Conservation (phyloP, 30 jellyfish, hydroid and myxozoan species). For the Hydra vulgaris region DNA sequence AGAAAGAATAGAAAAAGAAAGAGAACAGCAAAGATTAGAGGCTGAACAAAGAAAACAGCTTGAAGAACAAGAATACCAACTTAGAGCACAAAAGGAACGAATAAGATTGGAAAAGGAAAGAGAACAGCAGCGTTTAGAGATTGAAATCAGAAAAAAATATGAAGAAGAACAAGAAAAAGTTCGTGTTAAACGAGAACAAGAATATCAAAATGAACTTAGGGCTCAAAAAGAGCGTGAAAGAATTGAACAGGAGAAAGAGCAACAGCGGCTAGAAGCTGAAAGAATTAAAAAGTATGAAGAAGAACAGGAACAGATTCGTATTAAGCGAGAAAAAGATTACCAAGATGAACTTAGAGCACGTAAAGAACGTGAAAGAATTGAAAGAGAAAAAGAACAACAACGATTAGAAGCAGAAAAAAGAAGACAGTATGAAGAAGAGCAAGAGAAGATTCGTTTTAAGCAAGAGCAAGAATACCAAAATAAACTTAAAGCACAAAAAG, state of each 20-base stretch:
- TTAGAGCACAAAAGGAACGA: no score
- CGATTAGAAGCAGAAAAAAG: constrained; percentile 1
- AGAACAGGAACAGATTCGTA: constrained; percentile 3
- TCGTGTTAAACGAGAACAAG: constrained; percentile 28
- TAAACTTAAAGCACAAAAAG: not conserved
- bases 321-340: not conserved
- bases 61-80: no score
- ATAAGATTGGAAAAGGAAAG: not conserved
- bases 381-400: constrained; percentile 10
- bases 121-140: not conserved
- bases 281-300: not conserved
- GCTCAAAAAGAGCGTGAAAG: constrained; percentile 22
- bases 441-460: constrained; percentile 5
- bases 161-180: constrained; percentile 3
- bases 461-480: constrained; percentile 3
- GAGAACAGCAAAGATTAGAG: no score
- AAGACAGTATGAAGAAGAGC: constrained; percentile 8
- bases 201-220: constrained; percentile 1
- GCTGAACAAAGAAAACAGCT: no score
- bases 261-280: constrained; percentile 28
- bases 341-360: not conserved
- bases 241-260: not conserved
- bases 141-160: not conserved
- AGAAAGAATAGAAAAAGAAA: no score
- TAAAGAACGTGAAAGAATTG: constrained; percentile 8